These are phyloP conservation scores for Murina feae DNA, from an alignment of 2,113 vertebrate genomes.

Conservation along the genomic window DNA sequence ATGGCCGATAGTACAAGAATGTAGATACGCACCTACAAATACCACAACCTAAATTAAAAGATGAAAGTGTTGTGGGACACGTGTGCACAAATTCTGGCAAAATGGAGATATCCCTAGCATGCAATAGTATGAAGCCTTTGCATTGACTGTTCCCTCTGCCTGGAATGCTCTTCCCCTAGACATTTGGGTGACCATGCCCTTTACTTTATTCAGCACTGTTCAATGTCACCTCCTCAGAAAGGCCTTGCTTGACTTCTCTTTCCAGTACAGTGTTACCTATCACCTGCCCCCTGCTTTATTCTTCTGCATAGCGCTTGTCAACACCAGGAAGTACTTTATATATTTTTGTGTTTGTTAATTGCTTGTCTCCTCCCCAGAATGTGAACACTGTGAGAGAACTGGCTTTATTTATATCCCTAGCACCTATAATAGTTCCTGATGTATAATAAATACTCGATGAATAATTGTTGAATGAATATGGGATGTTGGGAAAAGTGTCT, in stretches of 20 bases:
- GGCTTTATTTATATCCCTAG: not conserved
- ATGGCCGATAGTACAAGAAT: not conserved
- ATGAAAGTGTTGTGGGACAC: not conserved
- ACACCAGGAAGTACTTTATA: not conserved
- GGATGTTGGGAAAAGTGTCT: not conserved
- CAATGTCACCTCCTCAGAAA: not conserved
- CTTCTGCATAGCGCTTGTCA: not conserved
- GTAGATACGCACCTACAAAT: not conserved
- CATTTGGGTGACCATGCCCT: too few species aligned
- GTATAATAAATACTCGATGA: not conserved
- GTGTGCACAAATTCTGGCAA: not conserved
- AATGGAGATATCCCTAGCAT: not conserved
- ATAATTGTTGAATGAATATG: not conserved
- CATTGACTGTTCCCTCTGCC: not conserved
- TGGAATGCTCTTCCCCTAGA: not conserved
- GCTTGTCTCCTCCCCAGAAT: not conserved
- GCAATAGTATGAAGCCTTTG: not conserved
- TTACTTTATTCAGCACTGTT: not conserved
- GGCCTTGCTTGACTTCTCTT: not conserved
- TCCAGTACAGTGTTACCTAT: not conserved
- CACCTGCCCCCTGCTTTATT: not conserved
- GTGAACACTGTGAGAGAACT: not conserved
- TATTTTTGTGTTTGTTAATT: not conserved
- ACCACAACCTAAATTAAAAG: not conserved
- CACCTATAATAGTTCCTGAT: not conserved